Evolutionary conservation across 2,113 vertebrate species (phyloP).

Genomic region (Phylloscopus whistleri): DNA sequence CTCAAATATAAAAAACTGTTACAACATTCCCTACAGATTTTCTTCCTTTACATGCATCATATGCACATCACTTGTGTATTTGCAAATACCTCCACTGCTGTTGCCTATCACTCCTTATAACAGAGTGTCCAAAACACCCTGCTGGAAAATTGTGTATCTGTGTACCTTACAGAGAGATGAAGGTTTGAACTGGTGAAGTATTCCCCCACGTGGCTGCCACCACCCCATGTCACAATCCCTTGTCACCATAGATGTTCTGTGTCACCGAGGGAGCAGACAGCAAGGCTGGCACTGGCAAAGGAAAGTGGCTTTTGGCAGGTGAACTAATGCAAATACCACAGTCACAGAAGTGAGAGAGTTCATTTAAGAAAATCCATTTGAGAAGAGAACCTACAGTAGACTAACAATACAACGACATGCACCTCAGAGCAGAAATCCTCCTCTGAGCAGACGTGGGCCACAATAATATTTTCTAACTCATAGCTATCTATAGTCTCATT

Average conservation of each 20-base stretch:
- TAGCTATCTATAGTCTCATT: neutral
- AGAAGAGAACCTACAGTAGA: neutral
- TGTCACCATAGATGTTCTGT: neutral
- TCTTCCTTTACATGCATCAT: neutral
- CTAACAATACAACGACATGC: neutral
- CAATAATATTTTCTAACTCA: neutral
- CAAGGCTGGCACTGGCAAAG: neutral
- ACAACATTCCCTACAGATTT: neutral
- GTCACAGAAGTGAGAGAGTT: neutral
- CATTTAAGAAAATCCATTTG: neutral
- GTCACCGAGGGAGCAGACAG: neutral
- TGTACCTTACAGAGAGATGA: neutral
- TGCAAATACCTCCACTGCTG: neutral
- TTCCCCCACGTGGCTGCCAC: neutral
- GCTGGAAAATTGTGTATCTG: neutral
- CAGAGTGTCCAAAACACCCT: rapidly evolving
- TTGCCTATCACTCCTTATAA: neutral
- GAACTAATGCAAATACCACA: neutral
- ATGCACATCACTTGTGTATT: neutral
- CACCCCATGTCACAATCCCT: neutral
- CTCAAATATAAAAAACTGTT: neutral
- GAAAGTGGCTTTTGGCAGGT: neutral
- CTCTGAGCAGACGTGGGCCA: neutral
- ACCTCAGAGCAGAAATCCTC: neutral
- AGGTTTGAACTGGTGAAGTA: neutral